Base-by-base conservation (phyloP, 2,888 invertebrate species). In the Caenorhabditis auriculariae region DNA sequence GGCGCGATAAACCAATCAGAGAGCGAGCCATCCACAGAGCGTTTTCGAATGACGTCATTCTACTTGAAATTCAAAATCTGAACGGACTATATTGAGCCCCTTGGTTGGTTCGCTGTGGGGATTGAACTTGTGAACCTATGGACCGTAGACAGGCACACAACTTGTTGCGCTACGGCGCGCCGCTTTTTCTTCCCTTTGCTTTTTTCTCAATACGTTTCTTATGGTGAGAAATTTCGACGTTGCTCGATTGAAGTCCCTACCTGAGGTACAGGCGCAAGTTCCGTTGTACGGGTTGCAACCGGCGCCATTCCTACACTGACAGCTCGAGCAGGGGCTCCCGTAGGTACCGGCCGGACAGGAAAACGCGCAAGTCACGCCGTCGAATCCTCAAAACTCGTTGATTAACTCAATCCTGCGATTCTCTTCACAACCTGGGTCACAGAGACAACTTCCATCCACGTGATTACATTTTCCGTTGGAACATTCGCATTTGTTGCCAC, bases 271-370 rank as follows among this genome's bases (percentile, higher is more conserved):
- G 15, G 67, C 54, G 55, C 80, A 80, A 27, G 61, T 59, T 24
- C 78, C 78, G 19, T 52, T 56, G 5, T 64, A 38, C 0, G 78
- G 71, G 44, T 75, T 64, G 54, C 78, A 79, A 7, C 69, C 66
- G 6, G 71, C 71, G 21, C 74, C 74, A 21, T 71, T 72, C 21
- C 59, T 58, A 45, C 80, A 80, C 23, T 74, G 55, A 46, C 78
- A 78, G 1, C 27, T 9, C 19, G 51, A 38, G 56, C 76, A 78
- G 9, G 55, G 49, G 1, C 44, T 29, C 17, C 72, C 76, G 32
- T 47, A 67, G 0, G 60, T 60, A 21, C 62, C 67, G n/a, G 70
- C 71, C 26, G 75, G 72, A 48, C 79, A 79, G 4, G 66, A 52
- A n/a, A 71, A 51, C 2, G 61, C 58, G 47, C 79, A 79, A n/a